Base-by-base conservation (phyloP, 2,888 invertebrate genomes). In the Agonopterix subpropinquella region DNA sequence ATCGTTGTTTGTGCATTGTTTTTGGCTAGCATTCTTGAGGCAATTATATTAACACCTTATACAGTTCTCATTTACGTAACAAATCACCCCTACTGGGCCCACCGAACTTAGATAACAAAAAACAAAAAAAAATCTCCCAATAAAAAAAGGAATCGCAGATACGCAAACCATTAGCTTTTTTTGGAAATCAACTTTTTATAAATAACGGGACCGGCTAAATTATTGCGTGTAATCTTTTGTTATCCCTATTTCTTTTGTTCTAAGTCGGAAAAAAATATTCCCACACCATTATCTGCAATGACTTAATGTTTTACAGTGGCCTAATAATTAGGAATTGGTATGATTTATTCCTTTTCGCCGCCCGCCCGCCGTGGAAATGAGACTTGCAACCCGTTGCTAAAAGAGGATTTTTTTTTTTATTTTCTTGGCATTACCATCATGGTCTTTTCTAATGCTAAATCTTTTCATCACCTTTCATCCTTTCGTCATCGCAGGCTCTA, bases 171-270 rank as follows among this genome's bases (percentile, higher is more conserved):
- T 82, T 83, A 82, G 72, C 62, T 77, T 79, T 79, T 80, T 80
- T 66, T 43, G 56, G 53, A 61, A 58, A 59, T 69, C 70, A 66
- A 57, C 66, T 61, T 75, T 80, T 81, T 81, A 76, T 63, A 56
- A 64, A 70, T 84, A 85, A 84, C 85, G 84, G 85, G 73, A 79
- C 69, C 67, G 56, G 59, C 64, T 69, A 80, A 82, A 84, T 84
- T 84, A 84, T 80, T 77, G 82, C 81, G 79, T 83, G 77, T 84
- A 85, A 84, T 82, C 81, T 82, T 82, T 77, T 77, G 76, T 77
- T 65, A 71, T 57, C 28, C 28, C 28, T 56, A 57, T 74, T 70
- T 70, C 70, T 76, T 79, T 78, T 72, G 71, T 74, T 70, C 63
- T 73, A 64, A 55, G 47, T 47, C 53, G 55, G 49, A 66, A 66